Evolutionary conservation across 2,888 invertebrate species (phyloP), one percentile per base, ranked within the genome.

Genomic region (Morpho achilles): DNA sequence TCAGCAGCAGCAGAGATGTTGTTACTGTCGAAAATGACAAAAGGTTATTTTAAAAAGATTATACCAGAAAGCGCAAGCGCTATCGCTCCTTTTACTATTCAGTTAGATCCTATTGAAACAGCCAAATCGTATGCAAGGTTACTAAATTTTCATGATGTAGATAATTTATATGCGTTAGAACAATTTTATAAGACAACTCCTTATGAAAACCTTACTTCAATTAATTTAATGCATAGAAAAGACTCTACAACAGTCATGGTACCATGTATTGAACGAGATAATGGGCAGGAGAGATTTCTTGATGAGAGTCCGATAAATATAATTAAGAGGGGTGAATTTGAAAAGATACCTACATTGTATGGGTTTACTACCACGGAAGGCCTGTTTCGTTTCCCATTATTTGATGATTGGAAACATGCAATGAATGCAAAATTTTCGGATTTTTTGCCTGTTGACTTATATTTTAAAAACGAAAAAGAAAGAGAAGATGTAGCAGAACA

Each of bases 351-450:
- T 0, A 56, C 77, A 43, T 53, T 83, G n/a, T 73, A 71, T 56
- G 81, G 82, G 7, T 77, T 79, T 52, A 59, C 74, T 39, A 67
- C 76, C 10, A 74, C 76, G 74, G 77, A 78, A 62, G 76, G 76
- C n/a, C 59, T 74, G 32, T 55, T 70, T 2, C 60, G 71, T 3
- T 22, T 72, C 1, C 7, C 10, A 0, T 3, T 45, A 1, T 78
- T 78, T 47, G 67, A 75, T 5, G 1, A 8, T 0, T 80, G 76
- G 76, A 74, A 74, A 60, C 45, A 47, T 40, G 52, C 48, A 56
- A 83, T 86, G 80, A 79, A 79, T 67, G 61, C 72, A 22, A 76
- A 75, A 0, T 84, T 84, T 69, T 71, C 78, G 0, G 74, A 80
- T 16, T 83, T 79, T 58, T 50, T 85, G 32, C 81, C 84, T 3